These are phyloP conservation scores for Aphelocoma californica DNA, from an alignment of 2,797 vertebrate species.

Conservation along the genomic window DNA sequence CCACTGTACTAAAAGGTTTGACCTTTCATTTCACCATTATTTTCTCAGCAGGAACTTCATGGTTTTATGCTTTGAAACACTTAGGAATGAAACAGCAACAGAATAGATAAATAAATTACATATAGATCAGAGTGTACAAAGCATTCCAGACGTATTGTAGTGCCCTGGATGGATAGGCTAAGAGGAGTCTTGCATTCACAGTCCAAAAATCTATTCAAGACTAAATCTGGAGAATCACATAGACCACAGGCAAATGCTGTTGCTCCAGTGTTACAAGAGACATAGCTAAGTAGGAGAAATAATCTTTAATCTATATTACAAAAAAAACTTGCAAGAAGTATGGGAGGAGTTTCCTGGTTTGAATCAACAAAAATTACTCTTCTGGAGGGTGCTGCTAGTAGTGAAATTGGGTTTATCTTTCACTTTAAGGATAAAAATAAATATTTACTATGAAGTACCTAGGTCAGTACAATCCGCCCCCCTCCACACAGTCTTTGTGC, in stretches of 20 bases:
- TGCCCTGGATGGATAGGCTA: background rate
- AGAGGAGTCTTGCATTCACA: background rate
- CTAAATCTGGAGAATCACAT: background rate
- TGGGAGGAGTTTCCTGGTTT: background rate
- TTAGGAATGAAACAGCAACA: background rate
- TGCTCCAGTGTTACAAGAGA: background rate
- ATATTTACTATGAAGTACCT: background rate
- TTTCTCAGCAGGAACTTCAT: background rate
- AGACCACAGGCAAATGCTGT: background rate
- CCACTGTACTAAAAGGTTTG: background rate
- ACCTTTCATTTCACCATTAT: background rate
- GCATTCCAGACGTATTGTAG: background rate
- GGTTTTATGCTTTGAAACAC: background rate
- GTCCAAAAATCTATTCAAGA: background rate
- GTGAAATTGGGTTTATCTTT: background rate
- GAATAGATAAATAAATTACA: background rate
- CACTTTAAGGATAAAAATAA: background rate
- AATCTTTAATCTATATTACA: background rate
- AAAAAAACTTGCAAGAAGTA: background rate
- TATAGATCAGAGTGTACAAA: background rate
- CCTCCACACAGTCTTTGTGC: background rate
- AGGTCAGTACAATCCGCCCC: background rate
- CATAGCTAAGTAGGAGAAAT: background rate
- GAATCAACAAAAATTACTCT: background rate
- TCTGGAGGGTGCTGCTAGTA: background rate